Evolutionary conservation across 1,140 invertebrate species (phyloP), one percentile per base, ranked within the genome.

Genomic region (Amphibalanus amphitrite): DNA sequence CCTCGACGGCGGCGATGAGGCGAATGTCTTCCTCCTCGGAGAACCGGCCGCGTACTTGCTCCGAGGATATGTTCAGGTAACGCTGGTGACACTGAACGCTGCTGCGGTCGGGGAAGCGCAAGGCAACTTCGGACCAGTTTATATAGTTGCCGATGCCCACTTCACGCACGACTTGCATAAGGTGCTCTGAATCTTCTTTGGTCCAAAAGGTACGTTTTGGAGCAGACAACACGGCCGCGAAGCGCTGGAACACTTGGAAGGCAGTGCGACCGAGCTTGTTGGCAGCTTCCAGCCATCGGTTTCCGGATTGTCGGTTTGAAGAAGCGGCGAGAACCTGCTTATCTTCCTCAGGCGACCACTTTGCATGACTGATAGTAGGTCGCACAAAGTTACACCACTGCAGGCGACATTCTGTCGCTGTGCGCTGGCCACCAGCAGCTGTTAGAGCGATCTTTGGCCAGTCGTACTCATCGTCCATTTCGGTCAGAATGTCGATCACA

Each of bases 381-480:
- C 28, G 65, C 65, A 67, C 65, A 10, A 26, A 67, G 65, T 67
- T 67, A 28, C 65, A 25, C 65, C 65, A 67, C 28, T 67, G 65
- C 28, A 26, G n/a, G 6, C 28, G 26, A 25, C 65, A 67, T 8
- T 67, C 65, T 3, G 3, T 28, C 3, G 65, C 23, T 3, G n/a
- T 6, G 65, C 65, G 65, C n/a, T 28, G 3, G 8, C 65, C 65
- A 3, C 3, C n/a, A 3, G 28, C 3, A 13, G 3, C 17, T 3
- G 23, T 28, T 17, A 15, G 65, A 3, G 65, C 20, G 65, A 67
- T 67, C 6, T 10, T 8, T 10, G 4, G 65, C 65, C 65, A 67
- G 65, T 67, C 65, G 65, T 67, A 28, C 10, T 26, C 3, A 17
- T 67, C 26, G 23, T 67, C 23, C 26, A 15, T 26, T 25, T 10